A percentile compares a stretch with the other conserved stretches of the same genome.
phyloP scores from a whole-genome alignment of 2,888 invertebrate genomes.

The Sarcophaga rosellei region DNA sequence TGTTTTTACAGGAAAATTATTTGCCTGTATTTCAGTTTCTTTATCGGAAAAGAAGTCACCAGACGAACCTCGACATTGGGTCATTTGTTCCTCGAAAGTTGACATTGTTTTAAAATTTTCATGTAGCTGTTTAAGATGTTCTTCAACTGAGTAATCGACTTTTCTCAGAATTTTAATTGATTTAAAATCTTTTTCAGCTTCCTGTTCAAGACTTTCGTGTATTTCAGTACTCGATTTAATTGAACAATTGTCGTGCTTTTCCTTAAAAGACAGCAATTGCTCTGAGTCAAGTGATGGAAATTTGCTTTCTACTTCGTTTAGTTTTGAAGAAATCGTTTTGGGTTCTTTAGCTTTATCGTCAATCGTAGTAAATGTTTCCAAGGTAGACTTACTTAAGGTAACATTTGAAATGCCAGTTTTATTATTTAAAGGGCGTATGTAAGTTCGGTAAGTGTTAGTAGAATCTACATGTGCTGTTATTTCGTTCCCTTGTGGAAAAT shows the following conservation, averaged over 20 bases:
- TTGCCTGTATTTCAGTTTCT: background rate
- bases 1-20: background rate
- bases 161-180: background rate
- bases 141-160: background rate
- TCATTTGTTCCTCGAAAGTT: background rate
- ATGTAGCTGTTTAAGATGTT: background rate
- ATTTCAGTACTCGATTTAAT: background rate
- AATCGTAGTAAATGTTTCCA: constrained; percentile 45
- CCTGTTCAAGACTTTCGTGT: background rate
- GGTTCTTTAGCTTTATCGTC: background rate
- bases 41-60: background rate
- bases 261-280: background rate
- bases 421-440: background rate
- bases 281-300: constrained; percentile 3
- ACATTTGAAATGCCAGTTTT: background rate
- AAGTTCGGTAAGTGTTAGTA: background rate
- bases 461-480: constrained; percentile 47
- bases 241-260: background rate
- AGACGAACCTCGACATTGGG: background rate
- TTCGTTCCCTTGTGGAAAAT: constrained; percentile 42
- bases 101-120: background rate
- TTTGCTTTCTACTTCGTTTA: background rate
- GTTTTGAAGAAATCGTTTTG: background rate
- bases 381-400: constrained; percentile 30
- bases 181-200: background rate